Conservation (phyloP, 2,797 vertebrate genomes). For the Acanthurus lineatus region DNA sequence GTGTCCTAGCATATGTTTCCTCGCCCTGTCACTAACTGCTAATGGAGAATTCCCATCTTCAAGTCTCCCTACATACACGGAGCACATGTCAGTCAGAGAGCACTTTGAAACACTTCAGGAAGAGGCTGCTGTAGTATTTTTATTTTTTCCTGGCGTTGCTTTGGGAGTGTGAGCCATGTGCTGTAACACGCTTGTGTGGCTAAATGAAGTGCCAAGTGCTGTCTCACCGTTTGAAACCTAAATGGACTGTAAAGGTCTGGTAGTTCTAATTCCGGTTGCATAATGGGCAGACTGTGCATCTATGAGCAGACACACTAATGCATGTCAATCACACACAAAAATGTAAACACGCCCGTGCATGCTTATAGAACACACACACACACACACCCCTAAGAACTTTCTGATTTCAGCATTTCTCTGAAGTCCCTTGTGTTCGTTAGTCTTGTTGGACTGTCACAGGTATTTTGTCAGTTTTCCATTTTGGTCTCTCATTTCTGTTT, state of each 20-base stretch:
- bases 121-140: neutral
- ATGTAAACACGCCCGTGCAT: conserved; percentile 11
- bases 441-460: neutral
- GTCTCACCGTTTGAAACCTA: conserved; percentile 64
- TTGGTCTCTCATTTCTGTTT: neutral
- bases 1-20: conserved; percentile 27
- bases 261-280: conserved; percentile 49
- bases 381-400: neutral
- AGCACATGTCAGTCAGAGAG: conserved; percentile 20
- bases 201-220: conserved; percentile 65
- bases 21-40: neutral
- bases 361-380: neutral
- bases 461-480: conserved; percentile 32
- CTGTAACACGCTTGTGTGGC: conserved; percentile 40
- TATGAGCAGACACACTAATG: conserved; percentile 4
- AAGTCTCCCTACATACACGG: conserved; percentile 1
- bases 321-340: conserved; percentile 21
- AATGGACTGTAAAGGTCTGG: conserved; percentile 66
- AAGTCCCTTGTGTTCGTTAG: neutral
- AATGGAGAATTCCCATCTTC: conserved; percentile 49
- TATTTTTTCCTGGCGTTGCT: conserved; percentile 10
- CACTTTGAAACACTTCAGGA: conserved; percentile 32
- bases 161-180: conserved; percentile 23
- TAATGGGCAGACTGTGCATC: conserved; percentile 43
- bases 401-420: neutral